phyloP scores from a whole-genome alignment of 2,797 vertebrate genomes.

The Ispidina picta region DNA sequence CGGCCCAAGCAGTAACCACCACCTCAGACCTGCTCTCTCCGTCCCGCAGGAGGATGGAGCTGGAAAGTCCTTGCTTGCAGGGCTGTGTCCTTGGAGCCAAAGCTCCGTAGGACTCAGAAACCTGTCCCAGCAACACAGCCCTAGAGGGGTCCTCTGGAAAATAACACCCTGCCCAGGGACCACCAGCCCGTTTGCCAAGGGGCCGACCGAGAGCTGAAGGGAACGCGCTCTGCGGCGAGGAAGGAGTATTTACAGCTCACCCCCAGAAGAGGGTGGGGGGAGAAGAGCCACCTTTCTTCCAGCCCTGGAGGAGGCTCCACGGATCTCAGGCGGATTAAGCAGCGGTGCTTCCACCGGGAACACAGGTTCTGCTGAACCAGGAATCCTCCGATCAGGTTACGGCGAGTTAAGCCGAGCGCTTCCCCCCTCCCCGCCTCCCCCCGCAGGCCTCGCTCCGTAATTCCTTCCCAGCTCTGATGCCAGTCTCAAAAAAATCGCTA shows the following conservation, averaged over 20 bases:
- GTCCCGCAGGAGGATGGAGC: accelerated
- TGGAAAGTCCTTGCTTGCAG: background rate
- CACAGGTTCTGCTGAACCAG: background rate
- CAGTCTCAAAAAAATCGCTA: background rate
- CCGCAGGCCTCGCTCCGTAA: background rate
- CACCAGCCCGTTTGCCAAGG: accelerated
- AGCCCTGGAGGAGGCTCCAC: background rate
- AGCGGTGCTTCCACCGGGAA: background rate
- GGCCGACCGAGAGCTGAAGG: background rate
- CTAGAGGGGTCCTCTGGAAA: background rate
- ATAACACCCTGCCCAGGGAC: accelerated
- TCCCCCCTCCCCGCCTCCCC: background rate
- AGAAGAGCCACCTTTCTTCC: background rate
- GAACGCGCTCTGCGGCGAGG: accelerated
- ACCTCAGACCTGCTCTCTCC: accelerated
- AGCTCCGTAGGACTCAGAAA: background rate
- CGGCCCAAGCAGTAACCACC: background rate
- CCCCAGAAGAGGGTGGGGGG: accelerated
- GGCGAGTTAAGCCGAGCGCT: background rate
- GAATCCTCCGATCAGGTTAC: background rate
- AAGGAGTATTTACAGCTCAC: background rate
- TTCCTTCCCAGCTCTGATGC: conserved; percentile 6
- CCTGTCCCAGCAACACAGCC: background rate
- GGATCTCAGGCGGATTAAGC: background rate
- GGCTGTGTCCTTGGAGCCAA: background rate